Percentiles rank a stretch among this genome's conserved stretches.
phyloP scores from a whole-genome alignment of 2,113 vertebrate species.

The Struthio camelus region DNA sequence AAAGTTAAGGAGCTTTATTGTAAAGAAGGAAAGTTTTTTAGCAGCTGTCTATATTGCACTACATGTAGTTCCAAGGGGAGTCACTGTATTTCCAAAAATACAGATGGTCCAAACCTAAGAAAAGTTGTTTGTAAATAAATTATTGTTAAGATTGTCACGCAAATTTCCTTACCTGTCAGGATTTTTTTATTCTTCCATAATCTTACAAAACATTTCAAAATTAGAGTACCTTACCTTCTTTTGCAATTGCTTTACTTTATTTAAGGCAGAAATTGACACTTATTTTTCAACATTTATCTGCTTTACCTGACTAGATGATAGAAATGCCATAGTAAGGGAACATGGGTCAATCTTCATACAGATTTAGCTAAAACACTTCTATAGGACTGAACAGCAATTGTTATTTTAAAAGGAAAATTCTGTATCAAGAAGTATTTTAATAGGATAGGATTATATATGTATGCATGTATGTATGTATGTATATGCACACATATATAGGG shows the following conservation, averaged over 20 bases:
- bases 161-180: neutral
- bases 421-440: neutral
- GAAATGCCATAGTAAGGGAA: neutral
- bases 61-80: neutral
- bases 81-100: neutral
- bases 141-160: neutral
- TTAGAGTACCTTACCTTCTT: neutral
- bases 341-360: fast-evolving
- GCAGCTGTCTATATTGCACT: neutral
- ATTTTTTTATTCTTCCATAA: neutral
- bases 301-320: neutral
- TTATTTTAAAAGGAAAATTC: neutral
- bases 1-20: neutral
- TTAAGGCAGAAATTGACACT: neutral
- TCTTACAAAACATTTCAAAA: fast-evolving
- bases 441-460: neutral
- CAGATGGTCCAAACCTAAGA: neutral
- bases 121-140: neutral
- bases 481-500: neutral
- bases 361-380: neutral
- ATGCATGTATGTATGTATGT: too few relatives aligned
- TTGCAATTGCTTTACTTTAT: neutral
- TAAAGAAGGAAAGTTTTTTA: neutral
- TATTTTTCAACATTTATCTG: neutral
- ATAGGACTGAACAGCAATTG: too few relatives aligned